Evolutionary conservation across 2,113 vertebrate species (phyloP), one percentile per base, ranked within the genome.

Genomic region (Grammomys dolichurus): DNA sequence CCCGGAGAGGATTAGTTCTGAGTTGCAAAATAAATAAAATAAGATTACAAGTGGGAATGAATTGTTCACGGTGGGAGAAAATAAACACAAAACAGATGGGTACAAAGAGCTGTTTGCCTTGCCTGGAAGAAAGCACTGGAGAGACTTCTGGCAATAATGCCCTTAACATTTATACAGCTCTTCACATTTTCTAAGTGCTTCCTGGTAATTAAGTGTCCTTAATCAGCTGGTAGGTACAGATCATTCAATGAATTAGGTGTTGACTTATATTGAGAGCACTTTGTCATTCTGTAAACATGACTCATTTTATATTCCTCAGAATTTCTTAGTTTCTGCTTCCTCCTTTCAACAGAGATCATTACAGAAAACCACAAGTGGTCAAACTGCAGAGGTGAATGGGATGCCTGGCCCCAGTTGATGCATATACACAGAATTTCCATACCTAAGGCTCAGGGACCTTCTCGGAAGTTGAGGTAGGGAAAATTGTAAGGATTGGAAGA

Each of bases 131-230:
- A 95, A 95, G 67, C 76, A 80, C 72, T 58, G 51, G 88, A 89
- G 58, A 73, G 43, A 85, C 60, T 87, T 93, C 40, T 92, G 88
- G 91, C 40, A n/a, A 93, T 88, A 93, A 96, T 72, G 95, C 73
- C 72, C 48, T 95, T 95, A 95, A 85, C 33, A 91, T 97, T 96
- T 92, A 95, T n/a, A 84, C 28, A 95, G 93, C 51, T 93, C 95
- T 97, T 96, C 84, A 91, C 65, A 90, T 89, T 97, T 97, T 93
- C 87, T 81, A 96, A 96, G 89, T 93, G 75, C 51, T 97, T 96
- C 78, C 65, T 91, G 48, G 72, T 96, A 97, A 96, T 93, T 93
- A 97, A 96, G 93, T 63, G 89, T 96, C 90, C 94, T 96, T 95
- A 96, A 96, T 96, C 76, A 96, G 94, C 89, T 65, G 93, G 84